Evolutionary conservation across 2,888 invertebrate species (phyloP).

Genomic region (Scaptodrosophila latifasciaeformis): DNA sequence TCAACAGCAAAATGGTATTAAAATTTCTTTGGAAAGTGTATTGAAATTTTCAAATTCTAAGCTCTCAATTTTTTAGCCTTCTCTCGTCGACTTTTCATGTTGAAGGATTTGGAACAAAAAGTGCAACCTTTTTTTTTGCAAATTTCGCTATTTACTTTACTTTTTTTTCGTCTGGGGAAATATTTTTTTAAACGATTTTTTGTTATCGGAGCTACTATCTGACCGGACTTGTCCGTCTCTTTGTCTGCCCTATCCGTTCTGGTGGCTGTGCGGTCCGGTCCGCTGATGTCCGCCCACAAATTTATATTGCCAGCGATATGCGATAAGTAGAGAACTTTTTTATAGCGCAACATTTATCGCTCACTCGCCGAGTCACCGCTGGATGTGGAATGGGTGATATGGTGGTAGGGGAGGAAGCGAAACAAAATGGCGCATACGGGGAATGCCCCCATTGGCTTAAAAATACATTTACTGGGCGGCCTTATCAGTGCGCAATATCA

Average conservation of each 20-base stretch:
- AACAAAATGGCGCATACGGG: conserved; percentile 55
- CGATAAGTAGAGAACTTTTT: conserved; percentile 59
- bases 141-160: conserved; percentile 6
- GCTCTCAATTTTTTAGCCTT: too few relatives aligned
- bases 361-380: too few relatives aligned
- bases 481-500: conserved; percentile 55
- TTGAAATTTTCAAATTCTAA: too few relatives aligned
- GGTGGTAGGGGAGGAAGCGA: too few relatives aligned
- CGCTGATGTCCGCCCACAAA: conserved; percentile 68
- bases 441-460: conserved; percentile 49
- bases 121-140: not conserved
- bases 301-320: conserved; percentile 56
- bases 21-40: too few relatives aligned
- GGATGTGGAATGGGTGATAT: too few relatives aligned
- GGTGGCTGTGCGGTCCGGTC: too few relatives aligned
- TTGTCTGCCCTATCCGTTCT: too few relatives aligned
- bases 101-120: too few relatives aligned
- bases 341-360: conserved; percentile 33
- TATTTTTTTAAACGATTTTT: conserved; percentile 36
- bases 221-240: conserved; percentile 28
- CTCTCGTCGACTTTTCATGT: too few relatives aligned
- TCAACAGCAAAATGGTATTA: too few relatives aligned
- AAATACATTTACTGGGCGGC: conserved; percentile 12
- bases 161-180: too few relatives aligned
- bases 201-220: conserved; percentile 43